These are phyloP conservation scores for Cyrtorhinus lividipennis DNA, from an alignment of 1,140 invertebrate genomes.

Conservation along the genomic window DNA sequence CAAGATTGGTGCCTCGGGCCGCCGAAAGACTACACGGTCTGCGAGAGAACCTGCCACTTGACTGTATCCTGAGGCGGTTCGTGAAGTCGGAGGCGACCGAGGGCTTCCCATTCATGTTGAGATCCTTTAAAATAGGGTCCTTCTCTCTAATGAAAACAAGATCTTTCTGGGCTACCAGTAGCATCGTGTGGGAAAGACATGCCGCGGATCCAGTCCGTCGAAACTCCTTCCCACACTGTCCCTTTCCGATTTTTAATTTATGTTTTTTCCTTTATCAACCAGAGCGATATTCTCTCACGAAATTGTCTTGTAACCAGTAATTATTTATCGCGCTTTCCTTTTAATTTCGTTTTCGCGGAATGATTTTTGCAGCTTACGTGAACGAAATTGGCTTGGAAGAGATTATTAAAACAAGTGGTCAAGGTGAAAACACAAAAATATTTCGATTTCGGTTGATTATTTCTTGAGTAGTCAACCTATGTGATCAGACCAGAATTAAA, in stretches of 20 bases:
- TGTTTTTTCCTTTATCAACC: too few species aligned
- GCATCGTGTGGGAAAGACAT: slow-evolving; percentile 4
- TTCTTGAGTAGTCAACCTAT: too few species aligned
- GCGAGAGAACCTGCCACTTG: slow-evolving; percentile 1
- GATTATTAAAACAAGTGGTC: too few species aligned
- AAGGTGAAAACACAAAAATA: too few species aligned
- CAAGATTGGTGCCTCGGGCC: background rate
- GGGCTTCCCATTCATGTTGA: background rate
- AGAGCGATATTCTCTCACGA: background rate
- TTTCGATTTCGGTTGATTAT: too few species aligned
- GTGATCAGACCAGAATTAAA: too few species aligned
- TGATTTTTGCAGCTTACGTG: too few species aligned
- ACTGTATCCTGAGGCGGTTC: background rate
- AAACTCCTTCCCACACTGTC: slow-evolving; percentile 3
- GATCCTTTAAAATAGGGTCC: background rate
- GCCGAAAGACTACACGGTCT: background rate
- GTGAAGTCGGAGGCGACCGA: background rate
- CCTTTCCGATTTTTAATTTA: background rate
- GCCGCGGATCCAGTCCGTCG: slow-evolving; percentile 1
- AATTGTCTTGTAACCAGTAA: background rate
- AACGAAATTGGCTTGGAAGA: too few species aligned
- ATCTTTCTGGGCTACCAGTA: slow-evolving; percentile 9
- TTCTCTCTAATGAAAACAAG: background rate
- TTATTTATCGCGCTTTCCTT: background rate
- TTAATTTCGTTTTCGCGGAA: background rate